phyloP scores from a whole-genome alignment of 2,888 invertebrate species.

The Adelphocoris suturalis region DNA sequence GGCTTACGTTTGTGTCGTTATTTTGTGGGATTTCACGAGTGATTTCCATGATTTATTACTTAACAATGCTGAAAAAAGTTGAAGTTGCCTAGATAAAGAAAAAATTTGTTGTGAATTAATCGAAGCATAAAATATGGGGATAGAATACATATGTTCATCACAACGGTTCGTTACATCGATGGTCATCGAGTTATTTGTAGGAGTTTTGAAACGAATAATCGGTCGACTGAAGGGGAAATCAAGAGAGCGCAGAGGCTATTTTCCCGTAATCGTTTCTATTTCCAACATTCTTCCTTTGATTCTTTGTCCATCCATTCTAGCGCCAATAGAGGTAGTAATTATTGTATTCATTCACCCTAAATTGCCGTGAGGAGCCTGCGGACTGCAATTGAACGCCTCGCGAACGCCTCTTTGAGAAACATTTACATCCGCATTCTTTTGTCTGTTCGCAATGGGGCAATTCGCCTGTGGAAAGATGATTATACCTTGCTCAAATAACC shows the following conservation, averaged over 20 bases:
- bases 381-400: conserved; percentile 11
- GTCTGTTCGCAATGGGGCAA: conserved; percentile 44
- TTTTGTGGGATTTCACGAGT: no score
- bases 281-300: not conserved
- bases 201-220: no score
- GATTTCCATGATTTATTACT: no score
- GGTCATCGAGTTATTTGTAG: no score
- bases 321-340: not conserved
- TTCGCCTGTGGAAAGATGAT: conserved; percentile 36
- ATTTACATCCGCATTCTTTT: conserved; percentile 51
- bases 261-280: not conserved
- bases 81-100: no score
- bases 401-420: conserved; percentile 40
- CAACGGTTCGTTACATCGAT: no score
- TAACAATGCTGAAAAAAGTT: no score
- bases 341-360: conserved; percentile 10
- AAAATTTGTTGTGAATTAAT: no score
- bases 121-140: no score
- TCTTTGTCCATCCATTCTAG: not conserved
- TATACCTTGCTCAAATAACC: conserved; percentile 47
- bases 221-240: no score
- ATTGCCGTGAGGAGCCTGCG: not conserved
- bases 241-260: not conserved
- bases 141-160: no score
- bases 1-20: no score